Evolutionary conservation across 2,113 vertebrate species (phyloP).

Genomic region (Chrysemys picta): DNA sequence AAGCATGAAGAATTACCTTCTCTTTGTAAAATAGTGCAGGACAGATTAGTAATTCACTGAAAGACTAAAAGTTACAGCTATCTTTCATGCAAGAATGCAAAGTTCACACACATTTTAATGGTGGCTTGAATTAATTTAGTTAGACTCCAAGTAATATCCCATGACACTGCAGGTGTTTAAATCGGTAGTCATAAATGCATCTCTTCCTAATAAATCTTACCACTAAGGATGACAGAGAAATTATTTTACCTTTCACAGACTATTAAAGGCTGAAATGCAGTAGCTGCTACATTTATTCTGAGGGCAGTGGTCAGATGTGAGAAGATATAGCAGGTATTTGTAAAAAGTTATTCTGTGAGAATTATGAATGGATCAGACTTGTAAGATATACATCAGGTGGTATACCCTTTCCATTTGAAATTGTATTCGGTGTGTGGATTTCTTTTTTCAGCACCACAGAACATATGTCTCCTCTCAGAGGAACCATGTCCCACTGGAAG

Average conservation of each 20-base stretch:
- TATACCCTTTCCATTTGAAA: background rate
- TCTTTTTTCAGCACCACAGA: background rate
- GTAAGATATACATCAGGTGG: background rate
- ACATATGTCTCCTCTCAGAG: background rate
- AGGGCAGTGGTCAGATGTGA: background rate
- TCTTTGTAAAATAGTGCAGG: background rate
- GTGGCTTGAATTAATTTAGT: conserved; percentile 34
- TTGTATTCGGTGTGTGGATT: rapidly evolving
- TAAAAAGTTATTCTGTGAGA: conserved; percentile 31
- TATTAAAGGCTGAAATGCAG: background rate
- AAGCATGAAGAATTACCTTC: background rate
- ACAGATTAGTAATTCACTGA: background rate
- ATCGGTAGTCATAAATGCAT: conserved; percentile 55
- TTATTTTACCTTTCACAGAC: background rate
- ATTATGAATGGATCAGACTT: conserved; percentile 31
- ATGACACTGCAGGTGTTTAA: conserved; percentile 6
- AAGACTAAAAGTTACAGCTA: background rate
- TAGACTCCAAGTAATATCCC: background rate
- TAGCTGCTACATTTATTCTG: conserved; percentile 4
- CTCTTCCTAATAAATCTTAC: conserved; percentile 43
- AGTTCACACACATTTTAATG: conserved; percentile 13
- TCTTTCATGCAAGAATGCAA: background rate
- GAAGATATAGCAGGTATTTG: conserved; percentile 31
- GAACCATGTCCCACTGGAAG: background rate
- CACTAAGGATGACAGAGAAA: background rate